Evolutionary conservation across 2,113 vertebrate genomes (phyloP).

Genomic region (Piliocolobus tephrosceles): DNA sequence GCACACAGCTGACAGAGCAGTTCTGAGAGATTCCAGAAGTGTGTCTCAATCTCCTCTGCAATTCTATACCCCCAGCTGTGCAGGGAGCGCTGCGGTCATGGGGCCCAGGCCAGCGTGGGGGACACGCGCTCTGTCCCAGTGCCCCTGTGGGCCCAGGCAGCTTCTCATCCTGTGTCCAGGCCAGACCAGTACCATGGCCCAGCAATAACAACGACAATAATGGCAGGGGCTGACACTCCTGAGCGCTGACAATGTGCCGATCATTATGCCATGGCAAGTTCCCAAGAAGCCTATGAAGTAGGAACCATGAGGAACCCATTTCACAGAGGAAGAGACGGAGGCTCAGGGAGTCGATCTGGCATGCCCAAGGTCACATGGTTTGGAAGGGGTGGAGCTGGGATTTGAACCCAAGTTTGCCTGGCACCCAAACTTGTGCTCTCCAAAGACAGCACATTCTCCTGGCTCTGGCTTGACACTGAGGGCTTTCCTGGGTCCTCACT

Average conservation of each 20-base stretch:
- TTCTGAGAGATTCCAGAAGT: not conserved
- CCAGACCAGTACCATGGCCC: fast-evolving
- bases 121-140: not conserved
- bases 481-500: not conserved
- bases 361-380: not conserved
- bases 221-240: fast-evolving
- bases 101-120: not conserved
- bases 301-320: not conserved
- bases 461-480: not conserved
- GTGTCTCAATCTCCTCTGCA: not conserved
- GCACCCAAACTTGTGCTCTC: not conserved
- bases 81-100: fast-evolving
- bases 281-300: fast-evolving
- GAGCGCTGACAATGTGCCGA: fast-evolving
- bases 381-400: not conserved
- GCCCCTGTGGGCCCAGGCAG: not conserved
- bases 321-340: not conserved
- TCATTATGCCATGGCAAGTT: not conserved
- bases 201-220: fast-evolving
- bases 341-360: not conserved
- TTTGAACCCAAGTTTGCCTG: not conserved
- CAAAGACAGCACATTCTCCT: not conserved
- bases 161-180: fast-evolving
- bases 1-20: not conserved
- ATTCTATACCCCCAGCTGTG: not conserved